A percentile compares a stretch with the other conserved stretches of the same genome.
Conservation (phyloP, 2,113 vertebrate genomes). For the Sinocyclocheilus rhinocerous region DNA sequence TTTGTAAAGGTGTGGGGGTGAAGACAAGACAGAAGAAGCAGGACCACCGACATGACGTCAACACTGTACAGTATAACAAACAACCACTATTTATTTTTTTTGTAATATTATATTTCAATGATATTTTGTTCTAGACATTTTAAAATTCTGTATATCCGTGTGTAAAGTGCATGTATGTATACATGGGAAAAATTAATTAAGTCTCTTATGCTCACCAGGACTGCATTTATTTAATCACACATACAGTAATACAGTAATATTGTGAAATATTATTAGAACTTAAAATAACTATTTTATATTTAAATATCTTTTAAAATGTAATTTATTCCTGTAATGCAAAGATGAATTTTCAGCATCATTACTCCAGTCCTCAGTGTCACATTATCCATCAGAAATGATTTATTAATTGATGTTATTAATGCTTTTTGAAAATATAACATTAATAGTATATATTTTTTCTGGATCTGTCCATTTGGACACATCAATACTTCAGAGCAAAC, state of each 20-base stretch:
- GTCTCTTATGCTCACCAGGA: too few species aligned
- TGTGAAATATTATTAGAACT: too few species aligned
- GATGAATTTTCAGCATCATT: not conserved
- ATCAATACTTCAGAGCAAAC: conserved; percentile 42
- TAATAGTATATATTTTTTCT: not conserved
- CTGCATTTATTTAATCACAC: too few species aligned
- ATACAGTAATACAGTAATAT: too few species aligned
- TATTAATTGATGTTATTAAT: not conserved
- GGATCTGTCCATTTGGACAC: conserved; percentile 38
- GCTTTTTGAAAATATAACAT: not conserved
- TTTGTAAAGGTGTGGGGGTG: not conserved
- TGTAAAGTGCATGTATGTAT: not conserved
- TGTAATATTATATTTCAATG: not conserved
- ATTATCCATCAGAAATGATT: not conserved
- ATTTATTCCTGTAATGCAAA: not conserved
- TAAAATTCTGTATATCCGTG: not conserved
- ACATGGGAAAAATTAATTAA: too few species aligned
- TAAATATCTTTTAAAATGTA: not conserved
- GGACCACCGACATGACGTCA: not conserved
- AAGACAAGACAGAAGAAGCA: conserved; percentile 5
- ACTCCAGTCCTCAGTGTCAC: not conserved
- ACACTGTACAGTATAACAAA: not conserved
- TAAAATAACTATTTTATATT: not conserved
- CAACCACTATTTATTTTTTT: not conserved
- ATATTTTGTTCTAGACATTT: not conserved